These are phyloP conservation scores for Botia kubotai DNA, from an alignment of 2,797 vertebrate species.

Conservation along the genomic window DNA sequence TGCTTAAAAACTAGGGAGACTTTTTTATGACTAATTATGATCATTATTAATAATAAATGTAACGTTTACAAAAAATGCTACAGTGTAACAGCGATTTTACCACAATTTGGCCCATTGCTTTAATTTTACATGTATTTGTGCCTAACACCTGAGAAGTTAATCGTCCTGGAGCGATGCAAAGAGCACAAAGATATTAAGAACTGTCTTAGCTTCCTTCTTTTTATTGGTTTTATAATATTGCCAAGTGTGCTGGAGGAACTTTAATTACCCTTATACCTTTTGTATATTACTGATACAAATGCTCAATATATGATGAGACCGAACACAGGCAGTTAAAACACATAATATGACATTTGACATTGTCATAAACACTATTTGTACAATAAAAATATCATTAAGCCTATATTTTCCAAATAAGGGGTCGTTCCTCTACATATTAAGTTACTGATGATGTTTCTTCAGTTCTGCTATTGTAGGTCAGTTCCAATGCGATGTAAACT, in stretches of 20 bases:
- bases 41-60: not conserved
- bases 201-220: not conserved
- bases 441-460: not conserved
- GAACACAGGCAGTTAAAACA: not conserved
- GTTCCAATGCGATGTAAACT: not conserved
- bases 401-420: not conserved
- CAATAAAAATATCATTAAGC: not conserved
- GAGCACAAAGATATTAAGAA: constrained; percentile 39
- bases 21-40: too few species aligned
- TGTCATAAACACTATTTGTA: not conserved
- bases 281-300: constrained; percentile 40
- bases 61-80: not conserved
- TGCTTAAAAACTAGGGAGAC: not conserved
- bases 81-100: not conserved
- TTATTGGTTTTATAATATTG: constrained; percentile 56
- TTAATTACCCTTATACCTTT: constrained; percentile 7
- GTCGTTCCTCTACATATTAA: not conserved
- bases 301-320: constrained; percentile 27
- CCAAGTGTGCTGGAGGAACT: constrained; percentile 32
- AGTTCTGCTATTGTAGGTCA: not conserved
- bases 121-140: constrained; percentile 34
- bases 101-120: constrained; percentile 4
- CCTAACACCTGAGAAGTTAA: constrained; percentile 34
- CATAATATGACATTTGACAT: constrained; percentile 2
- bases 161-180: constrained; percentile 31